Percentiles rank a stretch among this genome's conserved stretches.
phyloP scores from a whole-genome alignment of 2,888 invertebrate species.

The Fragum sueziense region DNA sequence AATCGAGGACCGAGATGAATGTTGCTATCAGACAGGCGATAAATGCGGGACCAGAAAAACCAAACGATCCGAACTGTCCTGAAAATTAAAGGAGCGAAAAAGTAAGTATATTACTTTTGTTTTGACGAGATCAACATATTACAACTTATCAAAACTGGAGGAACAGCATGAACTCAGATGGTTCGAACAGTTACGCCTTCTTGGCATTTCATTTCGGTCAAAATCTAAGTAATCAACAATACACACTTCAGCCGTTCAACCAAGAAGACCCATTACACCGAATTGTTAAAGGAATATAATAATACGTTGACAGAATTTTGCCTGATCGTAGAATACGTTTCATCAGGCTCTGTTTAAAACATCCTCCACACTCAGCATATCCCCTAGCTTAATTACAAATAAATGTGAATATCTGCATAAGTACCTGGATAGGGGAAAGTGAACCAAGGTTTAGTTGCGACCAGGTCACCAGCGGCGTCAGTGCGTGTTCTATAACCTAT shows the following conservation, averaged over 20 bases:
- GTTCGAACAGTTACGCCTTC: not conserved
- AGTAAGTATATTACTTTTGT: not conserved
- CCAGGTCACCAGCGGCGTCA: constrained; percentile 70
- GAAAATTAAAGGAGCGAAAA: not conserved
- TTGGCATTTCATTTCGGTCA: too few relatives aligned
- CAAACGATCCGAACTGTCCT: constrained; percentile 70
- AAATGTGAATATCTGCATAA: not conserved
- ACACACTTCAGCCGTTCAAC: too few relatives aligned
- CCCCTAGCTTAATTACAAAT: too few relatives aligned
- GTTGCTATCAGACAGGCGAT: constrained; percentile 69
- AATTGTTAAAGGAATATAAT: not conserved
- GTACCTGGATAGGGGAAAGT: constrained; percentile 85
- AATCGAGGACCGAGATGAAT: constrained; percentile 70
- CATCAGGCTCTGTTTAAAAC: not conserved
- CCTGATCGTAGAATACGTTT: not conserved
- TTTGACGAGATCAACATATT: not conserved
- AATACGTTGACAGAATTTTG: not conserved
- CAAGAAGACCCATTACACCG: too few relatives aligned
- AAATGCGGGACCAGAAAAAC: constrained; percentile 62
- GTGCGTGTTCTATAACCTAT: constrained; percentile 74
- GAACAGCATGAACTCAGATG: not conserved
- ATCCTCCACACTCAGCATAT: too few relatives aligned
- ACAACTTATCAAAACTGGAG: too few relatives aligned
- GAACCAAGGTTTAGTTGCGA: constrained; percentile 75
- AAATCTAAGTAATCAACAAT: too few relatives aligned